These are phyloP conservation scores for Manduca sexta DNA, from an alignment of 1,140 invertebrate species.

Conservation along the genomic window DNA sequence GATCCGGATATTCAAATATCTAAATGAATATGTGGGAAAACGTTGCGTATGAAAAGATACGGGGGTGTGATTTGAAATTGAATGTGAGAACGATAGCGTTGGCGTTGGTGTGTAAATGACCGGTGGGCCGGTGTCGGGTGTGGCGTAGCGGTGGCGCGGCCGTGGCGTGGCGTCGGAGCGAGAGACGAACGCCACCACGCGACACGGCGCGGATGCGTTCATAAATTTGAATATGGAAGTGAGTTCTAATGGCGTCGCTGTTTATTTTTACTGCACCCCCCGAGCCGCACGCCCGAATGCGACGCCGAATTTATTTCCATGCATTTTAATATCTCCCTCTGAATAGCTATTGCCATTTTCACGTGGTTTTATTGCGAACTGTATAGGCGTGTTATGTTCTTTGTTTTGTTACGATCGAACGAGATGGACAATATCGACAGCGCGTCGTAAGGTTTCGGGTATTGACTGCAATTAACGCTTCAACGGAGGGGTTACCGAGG, in stretches of 20 bases:
- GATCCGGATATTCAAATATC: no score
- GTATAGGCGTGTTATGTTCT: conserved; percentile 41
- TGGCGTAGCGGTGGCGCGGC: conserved; percentile 1
- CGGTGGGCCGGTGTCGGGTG: conserved; percentile 32
- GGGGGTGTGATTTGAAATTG: conserved; percentile 57
- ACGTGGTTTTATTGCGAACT: conserved; percentile 63
- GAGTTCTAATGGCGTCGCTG: conserved; percentile 72
- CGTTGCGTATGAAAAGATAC: conserved; percentile 20
- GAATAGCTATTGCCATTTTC: conserved; percentile 71
- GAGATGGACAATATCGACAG: conserved; percentile 52
- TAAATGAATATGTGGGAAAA: conserved; percentile 1
- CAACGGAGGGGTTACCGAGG: conserved; percentile 35
- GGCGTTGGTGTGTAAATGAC: conserved; percentile 41
- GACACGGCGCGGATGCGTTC: conserved; percentile 51
- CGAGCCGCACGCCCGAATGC: conserved; percentile 65
- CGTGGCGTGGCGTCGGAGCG: conserved; percentile 7
- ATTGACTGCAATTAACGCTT: conserved; percentile 46
- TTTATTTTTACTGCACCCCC: conserved; percentile 73
- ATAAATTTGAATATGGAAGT: conserved; percentile 73
- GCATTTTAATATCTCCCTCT: conserved; percentile 73
- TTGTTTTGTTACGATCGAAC: conserved; percentile 48
- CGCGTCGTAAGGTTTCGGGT: conserved; percentile 43
- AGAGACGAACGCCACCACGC: conserved; percentile 5
- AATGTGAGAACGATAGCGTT: conserved; percentile 56
- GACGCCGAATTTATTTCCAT: conserved; percentile 73